Evolutionary conservation across 1,140 invertebrate species (phyloP), one percentile per base, ranked within the genome.

Genomic region (Drosophila burlai): DNA sequence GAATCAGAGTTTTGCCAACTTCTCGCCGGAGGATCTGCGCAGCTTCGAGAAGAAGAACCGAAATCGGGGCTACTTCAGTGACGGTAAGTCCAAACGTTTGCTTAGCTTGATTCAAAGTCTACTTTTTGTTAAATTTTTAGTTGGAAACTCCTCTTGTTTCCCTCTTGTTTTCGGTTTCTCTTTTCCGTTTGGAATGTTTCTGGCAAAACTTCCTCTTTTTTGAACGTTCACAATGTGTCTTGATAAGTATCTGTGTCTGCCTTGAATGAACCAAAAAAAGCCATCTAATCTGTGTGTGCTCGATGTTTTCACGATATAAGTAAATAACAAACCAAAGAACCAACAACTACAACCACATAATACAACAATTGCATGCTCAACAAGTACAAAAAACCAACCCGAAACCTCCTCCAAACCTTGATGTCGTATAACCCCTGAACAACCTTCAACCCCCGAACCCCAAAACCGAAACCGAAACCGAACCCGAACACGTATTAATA

Each of bases 1-100:
- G 36, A 99, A 99, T 94, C 98, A 99, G 91, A 98, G 98, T 0
- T 97, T 98, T 92, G 94, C 95, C 83, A 96, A 96, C 92, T 93
- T 92, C 46, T 93, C 94, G 42, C 92, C 93, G 5, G 89, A 94
- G 78, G 94, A 96, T 91, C 93, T 94, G 50, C 69, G 94, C 83
- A 94, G 93, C 76, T 93, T 94, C 42, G 93, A 94, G 84, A 94
- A 93, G 83, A 94, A 93, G 92, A 92, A 91, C 59, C 83, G 89
- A 7, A 92, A 93, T 69, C 74, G 81, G 18, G 91, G 89, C 66
- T 93, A 95, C 46, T 97, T 97, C 87, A 94, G 95, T 81, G 97
- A 97, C 94, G 97, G 97, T 97, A 94, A 95, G 94, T 94, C 73
- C 40, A 42, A 40, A 65, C 72, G 83, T 92, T 91, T 80, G 76